Base-by-base conservation (phyloP, 2,888 invertebrate species). In the Acleris literana region DNA sequence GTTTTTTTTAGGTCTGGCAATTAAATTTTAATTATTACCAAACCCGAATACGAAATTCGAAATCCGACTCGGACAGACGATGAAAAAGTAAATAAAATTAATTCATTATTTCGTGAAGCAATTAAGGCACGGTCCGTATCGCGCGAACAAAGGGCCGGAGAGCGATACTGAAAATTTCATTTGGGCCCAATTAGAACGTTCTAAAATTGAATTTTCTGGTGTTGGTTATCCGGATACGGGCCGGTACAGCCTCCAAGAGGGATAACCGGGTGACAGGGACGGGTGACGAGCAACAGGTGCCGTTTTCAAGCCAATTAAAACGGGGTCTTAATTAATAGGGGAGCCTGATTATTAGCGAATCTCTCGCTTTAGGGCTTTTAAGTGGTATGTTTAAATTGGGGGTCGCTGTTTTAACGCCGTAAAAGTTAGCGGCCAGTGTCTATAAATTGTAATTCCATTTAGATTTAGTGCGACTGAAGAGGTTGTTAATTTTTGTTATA, bases 211-310 rank as follows among this genome's bases (percentile, higher is more conserved):
- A 88, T 91, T 90, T 88, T 85, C 83, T 80, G 83, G 78, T 84
- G 92, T 90, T 90, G 81, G 83, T 78, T 84, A 92, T 92, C 92
- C 92, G 85, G 88, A 82, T 88, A 90, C 90, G 92, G 92, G 92
- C 85, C 91, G 86, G 71, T 82, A 74, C 76, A 71, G 60, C 65
- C 54, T 49, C 54, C 18, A 72, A 74, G 86, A 88, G 87, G 85
- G 59, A 64, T 64, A 84, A 87, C 88, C 80, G 77, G 22, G 69
- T 7, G 78, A 81, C 68, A 79, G 79, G 69, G 86, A 84, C 74
- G 73, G 73, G 68, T 66, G 75, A 74, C 51, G 66, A 69, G 90
- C 93, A 93, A 93, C 93, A 93, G 92, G 93, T 93, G 90, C 86
- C 83, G 79, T 78, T 87, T 83, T 85, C 77, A 76, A 86, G 88